Evolutionary conservation across 2,113 vertebrate species (phyloP).

Genomic region (Hystrix brachyura): DNA sequence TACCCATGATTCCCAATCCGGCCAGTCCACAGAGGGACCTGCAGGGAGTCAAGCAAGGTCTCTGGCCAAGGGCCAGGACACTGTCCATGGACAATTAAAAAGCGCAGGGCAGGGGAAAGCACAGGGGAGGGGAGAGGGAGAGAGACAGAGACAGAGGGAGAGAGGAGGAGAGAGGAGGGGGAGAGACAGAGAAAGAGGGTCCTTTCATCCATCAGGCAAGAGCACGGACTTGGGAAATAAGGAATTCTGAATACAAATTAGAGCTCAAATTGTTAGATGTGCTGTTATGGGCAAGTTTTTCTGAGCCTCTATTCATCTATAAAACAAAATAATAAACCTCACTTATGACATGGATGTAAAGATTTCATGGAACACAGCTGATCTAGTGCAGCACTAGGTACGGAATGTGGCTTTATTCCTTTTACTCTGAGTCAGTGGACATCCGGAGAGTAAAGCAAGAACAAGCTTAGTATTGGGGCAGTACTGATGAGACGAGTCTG

Average conservation of each 20-base stretch:
- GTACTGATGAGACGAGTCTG: not conserved
- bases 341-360: not conserved
- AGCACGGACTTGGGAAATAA: not conserved
- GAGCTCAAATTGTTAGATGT: constrained; percentile 32
- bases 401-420: not conserved
- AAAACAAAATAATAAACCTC: not conserved
- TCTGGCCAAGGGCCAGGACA: not conserved
- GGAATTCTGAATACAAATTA: not conserved
- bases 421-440: not conserved
- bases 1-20: not conserved
- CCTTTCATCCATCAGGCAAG: not conserved
- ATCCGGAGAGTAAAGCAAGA: not conserved
- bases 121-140: not conserved
- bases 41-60: not conserved
- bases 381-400: not conserved
- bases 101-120: no score
- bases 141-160: not conserved
- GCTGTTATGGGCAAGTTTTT: not conserved
- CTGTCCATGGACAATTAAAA: not conserved
- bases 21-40: not conserved
- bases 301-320: not conserved
- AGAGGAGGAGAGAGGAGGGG: not conserved
- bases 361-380: not conserved
- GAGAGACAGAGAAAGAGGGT: not conserved
- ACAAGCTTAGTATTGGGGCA: not conserved